Percentiles rank a stretch among this genome's conserved stretches.
These are phyloP conservation scores for Ernsta delagoae DNA, from an alignment of 2,888 invertebrate species.

Conservation along the genomic window DNA sequence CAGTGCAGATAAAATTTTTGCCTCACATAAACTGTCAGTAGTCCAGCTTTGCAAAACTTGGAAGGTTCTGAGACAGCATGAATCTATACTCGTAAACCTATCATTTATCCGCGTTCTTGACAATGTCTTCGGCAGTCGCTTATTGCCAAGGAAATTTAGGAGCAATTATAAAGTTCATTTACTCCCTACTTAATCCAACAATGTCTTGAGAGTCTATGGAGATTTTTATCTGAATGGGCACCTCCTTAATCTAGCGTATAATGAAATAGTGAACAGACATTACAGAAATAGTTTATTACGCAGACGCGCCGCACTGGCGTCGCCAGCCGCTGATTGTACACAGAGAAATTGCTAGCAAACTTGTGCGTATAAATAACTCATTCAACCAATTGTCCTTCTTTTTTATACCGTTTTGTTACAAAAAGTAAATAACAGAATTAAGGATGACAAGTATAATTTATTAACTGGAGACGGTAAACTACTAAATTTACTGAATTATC, in stretches of 20 bases:
- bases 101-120: too few species aligned
- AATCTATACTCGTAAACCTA: too few species aligned
- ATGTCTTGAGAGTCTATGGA: conserved; percentile 22
- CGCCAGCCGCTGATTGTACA: conserved; percentile 56
- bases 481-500: too few species aligned
- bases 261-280: conserved; percentile 60
- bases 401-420: conserved; percentile 21
- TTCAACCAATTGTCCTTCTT: conserved; percentile 37
- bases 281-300: conserved; percentile 64
- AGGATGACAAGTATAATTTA: not conserved
- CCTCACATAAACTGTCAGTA: too few species aligned
- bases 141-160: too few species aligned
- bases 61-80: too few species aligned
- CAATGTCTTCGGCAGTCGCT: too few species aligned
- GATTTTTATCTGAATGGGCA: conserved; percentile 38
- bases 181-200: not conserved
- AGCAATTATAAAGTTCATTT: too few species aligned
- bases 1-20: too few species aligned
- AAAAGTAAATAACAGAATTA: conserved; percentile 16
- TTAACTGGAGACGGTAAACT: not conserved
- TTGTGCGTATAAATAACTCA: conserved; percentile 39
- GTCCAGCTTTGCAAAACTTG: too few species aligned
- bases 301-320: conserved; percentile 62
- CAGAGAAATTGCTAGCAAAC: conserved; percentile 48
- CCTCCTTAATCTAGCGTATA: conserved; percentile 55